Conservation (phyloP, 2,113 vertebrate genomes). For the Percina caprodes region DNA sequence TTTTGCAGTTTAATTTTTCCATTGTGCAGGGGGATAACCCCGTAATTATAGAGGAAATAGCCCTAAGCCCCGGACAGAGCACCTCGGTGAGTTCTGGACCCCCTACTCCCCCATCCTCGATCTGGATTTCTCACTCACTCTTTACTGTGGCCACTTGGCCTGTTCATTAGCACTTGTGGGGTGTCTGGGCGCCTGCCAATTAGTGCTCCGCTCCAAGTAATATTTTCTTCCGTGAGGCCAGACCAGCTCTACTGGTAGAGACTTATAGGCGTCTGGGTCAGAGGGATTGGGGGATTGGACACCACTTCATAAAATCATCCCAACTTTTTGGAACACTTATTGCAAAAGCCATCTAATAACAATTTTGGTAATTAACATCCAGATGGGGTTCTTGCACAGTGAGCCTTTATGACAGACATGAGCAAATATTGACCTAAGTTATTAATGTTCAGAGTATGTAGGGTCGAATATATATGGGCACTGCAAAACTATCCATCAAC, state of each 20-base stretch:
- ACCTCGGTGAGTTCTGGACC: slow-evolving; percentile 39
- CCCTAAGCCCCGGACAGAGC: slow-evolving; percentile 72
- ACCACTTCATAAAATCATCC: slow-evolving; percentile 43
- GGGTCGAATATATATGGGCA: slow-evolving; percentile 40
- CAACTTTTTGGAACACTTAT: slow-evolving; percentile 22
- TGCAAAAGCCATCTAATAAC: slow-evolving; percentile 17
- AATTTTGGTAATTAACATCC: slow-evolving; percentile 35
- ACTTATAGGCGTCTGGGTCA: slow-evolving; percentile 67
- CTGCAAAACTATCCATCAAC: slow-evolving; percentile 44
- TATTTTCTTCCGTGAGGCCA: slow-evolving; percentile 65
- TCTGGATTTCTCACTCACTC: slow-evolving; percentile 31
- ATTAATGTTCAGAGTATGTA: slow-evolving; percentile 40
- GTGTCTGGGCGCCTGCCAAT: slow-evolving; percentile 66
- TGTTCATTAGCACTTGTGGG: slow-evolving; percentile 66
- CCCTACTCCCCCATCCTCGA: slow-evolving; percentile 13
- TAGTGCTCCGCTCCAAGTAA: slow-evolving; percentile 68
- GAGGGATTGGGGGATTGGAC: slow-evolving; percentile 30
- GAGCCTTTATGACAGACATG: slow-evolving; percentile 32
- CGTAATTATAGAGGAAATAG: slow-evolving; percentile 75
- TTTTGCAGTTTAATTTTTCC: slow-evolving; percentile 77
- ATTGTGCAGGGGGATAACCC: slow-evolving; percentile 74
- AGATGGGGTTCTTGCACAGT: slow-evolving; percentile 5
- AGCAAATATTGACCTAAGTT: slow-evolving; percentile 61
- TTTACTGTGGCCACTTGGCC: slow-evolving; percentile 45
- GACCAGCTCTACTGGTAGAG: slow-evolving; percentile 65